These are phyloP conservation scores for Lasioglossum vierecki DNA, from an alignment of 2,888 invertebrate species.

Conservation along the genomic window DNA sequence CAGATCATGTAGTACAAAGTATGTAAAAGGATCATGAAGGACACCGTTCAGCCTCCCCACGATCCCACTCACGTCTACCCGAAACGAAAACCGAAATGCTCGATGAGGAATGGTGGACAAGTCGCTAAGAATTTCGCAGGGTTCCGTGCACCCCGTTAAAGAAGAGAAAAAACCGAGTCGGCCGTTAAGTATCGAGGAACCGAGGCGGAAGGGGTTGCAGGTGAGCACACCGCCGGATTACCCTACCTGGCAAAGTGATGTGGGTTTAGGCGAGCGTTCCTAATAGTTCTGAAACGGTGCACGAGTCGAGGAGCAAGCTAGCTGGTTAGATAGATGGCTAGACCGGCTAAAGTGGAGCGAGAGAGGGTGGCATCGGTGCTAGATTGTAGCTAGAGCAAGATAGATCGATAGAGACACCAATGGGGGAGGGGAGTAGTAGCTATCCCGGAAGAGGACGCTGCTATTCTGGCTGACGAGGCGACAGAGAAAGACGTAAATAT, in stretches of 20 bases:
- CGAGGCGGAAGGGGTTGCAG: constrained; percentile 61
- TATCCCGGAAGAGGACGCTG: constrained; percentile 11
- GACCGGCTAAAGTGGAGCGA: constrained; percentile 34
- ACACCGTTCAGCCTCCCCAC: neutral
- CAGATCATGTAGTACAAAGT: neutral
- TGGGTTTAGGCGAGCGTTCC: constrained; percentile 74
- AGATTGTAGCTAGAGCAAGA: constrained; percentile 22
- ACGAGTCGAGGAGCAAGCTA: constrained; percentile 69
- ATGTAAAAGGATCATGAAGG: neutral
- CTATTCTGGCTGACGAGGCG: neutral
- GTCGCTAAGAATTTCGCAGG: neutral
- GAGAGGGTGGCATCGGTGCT: constrained; percentile 4
- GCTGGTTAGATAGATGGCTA: constrained; percentile 60
- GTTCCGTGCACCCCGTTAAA: neutral
- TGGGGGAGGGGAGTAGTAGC: neutral
- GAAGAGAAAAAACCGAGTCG: constrained; percentile 23
- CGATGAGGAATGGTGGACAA: neutral
- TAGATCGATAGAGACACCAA: constrained; percentile 29
- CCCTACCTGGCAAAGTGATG: constrained; percentile 68
- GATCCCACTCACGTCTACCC: neutral
- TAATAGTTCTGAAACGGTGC: constrained; percentile 81
- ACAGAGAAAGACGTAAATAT: constrained; percentile 49
- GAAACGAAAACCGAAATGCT: neutral
- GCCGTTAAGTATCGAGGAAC: constrained; percentile 41
- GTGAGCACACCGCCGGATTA: constrained; percentile 68